Base-by-base conservation (phyloP, 1,140 invertebrate genomes). In the Cyclina sinensis region DNA sequence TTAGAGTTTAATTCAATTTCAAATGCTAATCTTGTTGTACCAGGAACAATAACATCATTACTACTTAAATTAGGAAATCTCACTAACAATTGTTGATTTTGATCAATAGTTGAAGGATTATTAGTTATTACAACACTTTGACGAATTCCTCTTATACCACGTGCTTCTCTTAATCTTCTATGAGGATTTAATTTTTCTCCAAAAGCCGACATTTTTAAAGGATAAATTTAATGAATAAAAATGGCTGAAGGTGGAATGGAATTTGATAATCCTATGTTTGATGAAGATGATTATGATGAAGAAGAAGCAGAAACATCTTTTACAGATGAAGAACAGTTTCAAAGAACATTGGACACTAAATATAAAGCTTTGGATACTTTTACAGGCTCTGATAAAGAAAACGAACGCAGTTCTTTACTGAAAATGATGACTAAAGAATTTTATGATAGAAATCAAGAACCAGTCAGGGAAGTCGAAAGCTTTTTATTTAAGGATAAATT, bases 31-130 rank as follows among this genome's bases (percentile, higher is more conserved):
- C 70, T 65, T 0, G 24, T 24, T 35, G 76, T 82, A 35, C 89
- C 54, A 37, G 78, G 89, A 39, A 90, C 76, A 62, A 90, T 86
- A 57, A 87, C 59, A 57, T 82, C 80, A 57, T 90, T 80, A 54
- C 24, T 43, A 39, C 84, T 65, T 39, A 90, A 24, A 73, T 90
- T 90, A 12, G 84, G 78, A 57, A 90, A 81, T 79, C 84, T 87
- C n/a, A 90, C 89, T 12, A 86, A 70, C 24, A 90, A 46, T 16
- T 79, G 57, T 43, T 90, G 81, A 27, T 78, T 84, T 12, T 76
- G 54, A 24, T 59, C 59, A 24, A 90, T 82, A n/a, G 62, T 87
- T 18, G 24, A 32, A 0, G 84, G 83, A 48, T 90, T 90, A 46
- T 90, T 85, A 35, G 74, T 90, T 35, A 86, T 82, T 24, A 81